Conservation (phyloP, 2,113 vertebrate genomes). For the Irena cyanogastra region DNA sequence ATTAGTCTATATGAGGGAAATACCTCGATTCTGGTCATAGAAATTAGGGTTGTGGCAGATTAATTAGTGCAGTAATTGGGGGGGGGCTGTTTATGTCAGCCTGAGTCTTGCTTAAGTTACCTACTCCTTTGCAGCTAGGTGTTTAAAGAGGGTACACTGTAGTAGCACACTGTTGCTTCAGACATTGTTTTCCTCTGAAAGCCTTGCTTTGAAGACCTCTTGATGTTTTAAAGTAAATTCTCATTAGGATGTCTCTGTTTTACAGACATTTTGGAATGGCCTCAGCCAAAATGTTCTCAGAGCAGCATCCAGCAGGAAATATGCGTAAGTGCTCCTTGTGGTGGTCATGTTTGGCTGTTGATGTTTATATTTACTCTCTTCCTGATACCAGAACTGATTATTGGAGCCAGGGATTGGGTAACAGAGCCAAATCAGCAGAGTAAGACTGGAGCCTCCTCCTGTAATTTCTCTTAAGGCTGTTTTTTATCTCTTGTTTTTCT, state of each 20-base stretch:
- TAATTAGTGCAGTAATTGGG: rapidly evolving
- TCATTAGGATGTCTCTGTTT: not conserved
- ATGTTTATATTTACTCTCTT: rapidly evolving
- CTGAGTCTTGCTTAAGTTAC: not conserved
- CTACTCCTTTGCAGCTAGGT: rapidly evolving
- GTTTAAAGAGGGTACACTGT: rapidly evolving
- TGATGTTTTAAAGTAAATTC: not conserved
- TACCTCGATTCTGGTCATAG: rapidly evolving
- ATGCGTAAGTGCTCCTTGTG: constrained; percentile 81
- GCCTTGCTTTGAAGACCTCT: not conserved
- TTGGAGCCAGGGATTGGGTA: not conserved
- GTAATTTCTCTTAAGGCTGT: rapidly evolving
- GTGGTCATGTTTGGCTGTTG: rapidly evolving
- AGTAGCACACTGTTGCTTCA: rapidly evolving
- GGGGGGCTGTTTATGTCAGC: rapidly evolving
- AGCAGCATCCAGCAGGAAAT: constrained; percentile 79
- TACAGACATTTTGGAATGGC: constrained; percentile 83
- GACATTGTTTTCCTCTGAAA: not conserved
- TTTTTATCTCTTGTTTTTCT: not conserved
- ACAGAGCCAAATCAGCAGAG: not conserved
- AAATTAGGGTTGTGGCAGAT: rapidly evolving
- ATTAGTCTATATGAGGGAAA: rapidly evolving
- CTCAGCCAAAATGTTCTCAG: constrained; percentile 79
- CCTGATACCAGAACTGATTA: not conserved
- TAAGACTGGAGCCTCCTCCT: rapidly evolving